Base-by-base conservation (phyloP, 2,113 vertebrate genomes). In the Amphilophus citrinellus region DNA sequence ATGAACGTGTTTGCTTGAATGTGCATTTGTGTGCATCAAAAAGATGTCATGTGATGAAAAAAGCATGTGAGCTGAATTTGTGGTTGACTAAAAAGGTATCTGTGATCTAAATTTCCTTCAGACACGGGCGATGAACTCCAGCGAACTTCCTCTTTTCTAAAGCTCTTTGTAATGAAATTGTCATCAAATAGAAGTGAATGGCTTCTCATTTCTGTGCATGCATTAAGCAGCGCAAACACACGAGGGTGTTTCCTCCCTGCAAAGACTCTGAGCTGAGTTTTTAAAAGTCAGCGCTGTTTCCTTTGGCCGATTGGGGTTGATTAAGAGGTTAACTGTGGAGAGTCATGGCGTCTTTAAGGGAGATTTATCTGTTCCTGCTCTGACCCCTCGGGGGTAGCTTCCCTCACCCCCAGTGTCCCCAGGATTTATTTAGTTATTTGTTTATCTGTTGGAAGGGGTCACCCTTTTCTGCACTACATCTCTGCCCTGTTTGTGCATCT, bases 341-440 rank as follows among this genome's bases (percentile, higher is more conserved):
- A 93, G 91, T 91, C 93, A 89, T 88, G 94, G 94, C 94, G 94
- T 96, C 95, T 94, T 96, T 94, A 95, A 92, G 91, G 89, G 90
- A 95, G 96, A 96, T 96, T 96, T 96, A 96, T 96, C 94, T 95
- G 94, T 96, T 96, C 94, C 95, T 96, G 95, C 93, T 92, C 92
- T 95, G 95, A 95, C 95, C 95, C 88, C 83, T 87, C 68, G 76
- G 92, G 91, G 92, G 93, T 87, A 89, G 92, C 93, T 94, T 94
- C 93, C 94, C 92, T 94, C 93, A 86, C 89, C 94, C 92, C 92
- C 92, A 88, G 83, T 88, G 93, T 95, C 93, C 94, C 92, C 91
- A 92, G 91, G 94, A 95, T 96, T 96, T 96, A 96, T 96, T 95
- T 94, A 91, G 90, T 95, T 96, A 95, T 96, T 96, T 96, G 95